phyloP scores from a whole-genome alignment of 1,140 invertebrate species.

The Scaptomyza montana region DNA sequence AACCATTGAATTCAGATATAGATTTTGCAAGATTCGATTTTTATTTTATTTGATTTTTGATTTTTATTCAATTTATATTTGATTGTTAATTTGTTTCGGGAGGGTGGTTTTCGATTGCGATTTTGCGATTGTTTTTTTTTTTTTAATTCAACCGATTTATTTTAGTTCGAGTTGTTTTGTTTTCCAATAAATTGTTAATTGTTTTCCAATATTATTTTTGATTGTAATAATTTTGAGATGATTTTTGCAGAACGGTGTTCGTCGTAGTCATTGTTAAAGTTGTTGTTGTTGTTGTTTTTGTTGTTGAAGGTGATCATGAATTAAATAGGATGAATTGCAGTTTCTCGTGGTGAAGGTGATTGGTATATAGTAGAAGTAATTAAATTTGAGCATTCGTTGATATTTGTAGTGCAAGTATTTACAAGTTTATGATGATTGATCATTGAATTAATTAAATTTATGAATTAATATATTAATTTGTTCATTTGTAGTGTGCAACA shows the following conservation, averaged over 20 bases:
- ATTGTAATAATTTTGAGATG: constrained; percentile 29
- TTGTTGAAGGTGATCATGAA: constrained; percentile 44
- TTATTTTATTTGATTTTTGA: constrained; percentile 38
- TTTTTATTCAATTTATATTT: constrained; percentile 11
- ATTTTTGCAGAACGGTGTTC: constrained; percentile 34
- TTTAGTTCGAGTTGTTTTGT: constrained; percentile 42
- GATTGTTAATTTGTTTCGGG: constrained; percentile 29
- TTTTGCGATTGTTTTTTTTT: constrained; percentile 46
- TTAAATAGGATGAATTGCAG: constrained; percentile 36
- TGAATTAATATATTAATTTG: constrained; percentile 49
- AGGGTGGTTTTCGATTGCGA: constrained; percentile 37
- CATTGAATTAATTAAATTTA: constrained; percentile 41
- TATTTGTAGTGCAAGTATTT: constrained; percentile 61
- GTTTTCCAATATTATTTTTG: constrained; percentile 24
- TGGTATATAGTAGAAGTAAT: constrained; percentile 11
- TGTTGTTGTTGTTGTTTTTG: constrained; percentile 43
- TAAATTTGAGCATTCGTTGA: constrained; percentile 36
- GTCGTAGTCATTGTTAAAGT: constrained; percentile 51
- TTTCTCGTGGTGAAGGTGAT: constrained; percentile 24
- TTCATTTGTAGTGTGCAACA: constrained; percentile 69
- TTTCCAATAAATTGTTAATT: constrained; percentile 48
- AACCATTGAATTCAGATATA: too few relatives aligned
- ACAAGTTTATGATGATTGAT: constrained; percentile 55
- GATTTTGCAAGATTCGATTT: constrained; percentile 35
- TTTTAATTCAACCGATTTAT: constrained; percentile 41